Base-by-base conservation (phyloP, 2,888 invertebrate species). In the Sericinus montela region DNA sequence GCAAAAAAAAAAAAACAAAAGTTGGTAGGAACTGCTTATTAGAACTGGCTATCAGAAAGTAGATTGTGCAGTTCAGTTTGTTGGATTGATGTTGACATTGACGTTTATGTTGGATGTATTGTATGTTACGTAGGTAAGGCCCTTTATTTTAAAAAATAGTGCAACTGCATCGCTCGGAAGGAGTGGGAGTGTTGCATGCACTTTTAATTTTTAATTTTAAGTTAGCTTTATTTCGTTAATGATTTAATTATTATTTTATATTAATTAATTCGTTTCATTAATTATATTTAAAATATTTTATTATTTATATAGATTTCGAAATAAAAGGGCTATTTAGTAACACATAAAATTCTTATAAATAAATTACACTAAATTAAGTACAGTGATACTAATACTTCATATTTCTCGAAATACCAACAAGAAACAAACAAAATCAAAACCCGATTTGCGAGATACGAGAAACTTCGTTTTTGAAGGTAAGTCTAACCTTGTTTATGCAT, bases 91-190 rank as follows among this genome's bases (percentile, higher is more conserved):
- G n/a, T n/a, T n/a, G n/a, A n/a, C n/a, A n/a, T n/a, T n/a, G n/a
- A n/a, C n/a, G n/a, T n/a, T n/a, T n/a, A n/a, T n/a, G n/a, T n/a
- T n/a, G n/a, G n/a, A n/a, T n/a, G n/a, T n/a, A n/a, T n/a, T n/a
- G n/a, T n/a, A n/a, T n/a, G n/a, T n/a, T n/a, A n/a, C n/a, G n/a
- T n/a, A n/a, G n/a, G n/a, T n/a, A n/a, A n/a, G n/a, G n/a, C n/a
- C n/a, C n/a, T n/a, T n/a, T n/a, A n/a, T n/a, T n/a, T n/a, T 63
- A 59, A 57, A 59, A 63, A 63, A 52, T 58, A 71, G 72, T 74
- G 68, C 67, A 62, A 60, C 62, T 49, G 60, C 60, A 48, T 56
- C 62, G 55, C 43, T 70, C 65, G 61, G 48, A 45, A 28, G 50
- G 37, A 48, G 57, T 34, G 52, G 69, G 57, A 61, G 69, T 63